Conservation (phyloP, 2,888 invertebrate species). For the Cheilosia variabilis region DNA sequence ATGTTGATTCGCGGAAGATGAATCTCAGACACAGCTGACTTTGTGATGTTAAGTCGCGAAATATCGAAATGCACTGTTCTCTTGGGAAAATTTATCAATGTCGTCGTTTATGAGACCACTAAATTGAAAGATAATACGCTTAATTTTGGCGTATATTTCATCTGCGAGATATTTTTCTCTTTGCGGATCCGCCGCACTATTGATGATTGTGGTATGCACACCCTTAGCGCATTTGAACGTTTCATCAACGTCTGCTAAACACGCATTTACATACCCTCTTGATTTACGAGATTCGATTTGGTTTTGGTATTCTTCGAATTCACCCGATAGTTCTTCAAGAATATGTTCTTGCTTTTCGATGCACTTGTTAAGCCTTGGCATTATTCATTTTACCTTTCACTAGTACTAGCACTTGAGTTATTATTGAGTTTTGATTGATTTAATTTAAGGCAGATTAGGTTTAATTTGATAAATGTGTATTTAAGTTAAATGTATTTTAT, state of each 20-base stretch:
- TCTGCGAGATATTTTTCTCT: conserved; percentile 15
- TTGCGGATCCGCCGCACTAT: conserved; percentile 6
- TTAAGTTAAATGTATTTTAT: too few relatives aligned
- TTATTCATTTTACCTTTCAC: too few relatives aligned
- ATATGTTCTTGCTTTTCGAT: conserved; percentile 2
- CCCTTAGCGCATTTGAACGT: conserved; percentile 7
- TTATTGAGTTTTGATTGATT: too few relatives aligned
- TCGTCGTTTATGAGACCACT: conserved; percentile 5
- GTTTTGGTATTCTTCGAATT: conserved; percentile 8
- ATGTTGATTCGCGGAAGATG: too few relatives aligned
- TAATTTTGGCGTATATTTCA: conserved; percentile 19
- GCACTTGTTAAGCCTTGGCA: too few relatives aligned
- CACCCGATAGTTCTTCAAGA: background rate
- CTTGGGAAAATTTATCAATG: background rate
- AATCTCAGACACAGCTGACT: too few relatives aligned
- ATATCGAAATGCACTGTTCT: background rate
- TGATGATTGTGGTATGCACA: conserved; percentile 20
- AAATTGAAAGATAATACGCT: conserved; percentile 8
- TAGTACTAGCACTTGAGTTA: too few relatives aligned
- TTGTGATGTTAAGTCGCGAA: background rate
- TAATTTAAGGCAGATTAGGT: too few relatives aligned
- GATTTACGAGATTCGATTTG: conserved; percentile 12
- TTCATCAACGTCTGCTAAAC: conserved; percentile 6
- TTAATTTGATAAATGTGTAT: too few relatives aligned
- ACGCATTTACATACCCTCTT: conserved; percentile 26